phyloP scores from a whole-genome alignment of 2,797 vertebrate species.

The Sebastiscus albofasciatus region DNA sequence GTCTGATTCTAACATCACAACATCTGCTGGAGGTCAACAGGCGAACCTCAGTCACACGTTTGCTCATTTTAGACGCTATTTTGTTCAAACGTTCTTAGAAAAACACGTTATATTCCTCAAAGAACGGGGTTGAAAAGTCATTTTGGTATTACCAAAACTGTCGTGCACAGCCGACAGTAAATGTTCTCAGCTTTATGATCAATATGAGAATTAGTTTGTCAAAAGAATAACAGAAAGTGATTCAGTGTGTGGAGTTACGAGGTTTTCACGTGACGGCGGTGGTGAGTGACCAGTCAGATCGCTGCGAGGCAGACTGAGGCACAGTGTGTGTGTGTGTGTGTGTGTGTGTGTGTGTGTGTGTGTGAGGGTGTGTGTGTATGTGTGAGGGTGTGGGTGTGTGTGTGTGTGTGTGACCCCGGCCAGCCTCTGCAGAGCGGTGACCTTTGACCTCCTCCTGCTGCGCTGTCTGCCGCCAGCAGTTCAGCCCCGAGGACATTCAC shows the following conservation, averaged over 20 bases:
- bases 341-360: neutral
- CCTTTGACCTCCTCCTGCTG: constrained; percentile 15
- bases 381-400: neutral
- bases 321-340: neutral
- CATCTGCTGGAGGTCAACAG: neutral
- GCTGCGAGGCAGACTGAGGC: constrained; percentile 1
- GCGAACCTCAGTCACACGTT: neutral
- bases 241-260: neutral
- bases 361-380: neutral
- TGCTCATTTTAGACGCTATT: neutral
- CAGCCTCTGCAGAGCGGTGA: no score
- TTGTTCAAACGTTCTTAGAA: no score
- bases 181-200: no score
- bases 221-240: neutral
- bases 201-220: no score
- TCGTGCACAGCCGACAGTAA: no score
- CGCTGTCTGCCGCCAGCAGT: constrained; percentile 1
- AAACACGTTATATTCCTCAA: no score
- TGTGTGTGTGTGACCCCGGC: neutral
- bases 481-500: constrained; percentile 8
- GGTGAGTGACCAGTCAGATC: neutral
- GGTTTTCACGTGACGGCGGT: neutral
- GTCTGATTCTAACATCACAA: neutral
- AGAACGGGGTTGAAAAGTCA: no score
- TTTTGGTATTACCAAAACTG: no score